phyloP scores from a whole-genome alignment of 2,113 vertebrate genomes.

The Chamaetylas fuelleborni region DNA sequence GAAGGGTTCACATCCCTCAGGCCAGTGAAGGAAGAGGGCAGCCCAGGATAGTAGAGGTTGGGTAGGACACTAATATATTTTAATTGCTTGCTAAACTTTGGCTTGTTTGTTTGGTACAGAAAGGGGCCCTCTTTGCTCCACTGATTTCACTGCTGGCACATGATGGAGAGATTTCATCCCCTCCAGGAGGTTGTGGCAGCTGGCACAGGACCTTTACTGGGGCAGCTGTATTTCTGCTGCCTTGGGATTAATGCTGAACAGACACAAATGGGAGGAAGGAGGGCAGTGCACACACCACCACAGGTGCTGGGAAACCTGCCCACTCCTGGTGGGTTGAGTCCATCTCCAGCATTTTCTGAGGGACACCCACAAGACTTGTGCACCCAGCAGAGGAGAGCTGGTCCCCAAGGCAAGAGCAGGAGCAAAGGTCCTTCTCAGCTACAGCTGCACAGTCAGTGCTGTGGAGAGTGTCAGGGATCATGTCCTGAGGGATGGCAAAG shows the following conservation, averaged over 20 bases:
- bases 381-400: background rate
- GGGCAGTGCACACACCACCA: background rate
- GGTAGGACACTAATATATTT: background rate
- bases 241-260: background rate
- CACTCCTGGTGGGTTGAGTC: accelerated
- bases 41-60: background rate
- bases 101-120: background rate
- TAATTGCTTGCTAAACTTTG: background rate
- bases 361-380: background rate
- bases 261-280: background rate
- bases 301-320: background rate
- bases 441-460: background rate
- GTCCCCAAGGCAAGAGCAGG: background rate
- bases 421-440: background rate
- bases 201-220: background rate
- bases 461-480: background rate
- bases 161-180: background rate
- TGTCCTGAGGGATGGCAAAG: background rate
- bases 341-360: background rate
- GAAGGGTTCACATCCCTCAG: background rate
- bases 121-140: background rate
- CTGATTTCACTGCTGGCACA: background rate
- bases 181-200: background rate
- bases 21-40: conserved; percentile 1
- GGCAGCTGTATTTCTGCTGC: background rate